Percentiles rank a stretch among this genome's conserved stretches.
phyloP scores from a whole-genome alignment of 2,888 invertebrate genomes.

The Lasioglossum figueresi region DNA sequence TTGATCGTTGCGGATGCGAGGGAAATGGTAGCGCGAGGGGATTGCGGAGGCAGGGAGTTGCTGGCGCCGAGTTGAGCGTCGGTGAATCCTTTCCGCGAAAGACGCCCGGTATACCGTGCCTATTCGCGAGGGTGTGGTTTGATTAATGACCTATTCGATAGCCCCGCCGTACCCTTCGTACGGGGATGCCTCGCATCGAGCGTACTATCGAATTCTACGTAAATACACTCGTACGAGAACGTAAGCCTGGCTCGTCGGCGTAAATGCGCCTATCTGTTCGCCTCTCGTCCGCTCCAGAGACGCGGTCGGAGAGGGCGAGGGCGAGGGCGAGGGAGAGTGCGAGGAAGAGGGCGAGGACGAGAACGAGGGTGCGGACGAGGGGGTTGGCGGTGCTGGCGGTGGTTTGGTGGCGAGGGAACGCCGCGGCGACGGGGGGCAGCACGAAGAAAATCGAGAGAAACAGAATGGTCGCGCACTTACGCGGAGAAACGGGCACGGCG shows the following conservation, averaged over 20 bases:
- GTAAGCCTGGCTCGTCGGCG: conserved; percentile 67
- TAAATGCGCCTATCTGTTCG: conserved; percentile 56
- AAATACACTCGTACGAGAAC: conserved; percentile 76
- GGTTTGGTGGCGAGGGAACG: not conserved
- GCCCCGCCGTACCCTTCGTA: conserved; percentile 67
- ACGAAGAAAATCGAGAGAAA: conserved; percentile 23
- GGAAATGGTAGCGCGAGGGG: not conserved
- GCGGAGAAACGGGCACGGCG: conserved; percentile 35
- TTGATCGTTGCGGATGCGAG: not conserved
- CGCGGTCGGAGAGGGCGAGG: conserved; percentile 34
- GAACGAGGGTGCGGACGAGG: not conserved
- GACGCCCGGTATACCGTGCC: conserved; percentile 78
- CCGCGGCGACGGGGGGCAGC: not conserved
- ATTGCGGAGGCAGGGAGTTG: not conserved
- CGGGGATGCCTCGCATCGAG: conserved; percentile 77
- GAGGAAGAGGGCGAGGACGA: conserved; percentile 21
- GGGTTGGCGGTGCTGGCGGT: not conserved
- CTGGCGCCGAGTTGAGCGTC: not conserved
- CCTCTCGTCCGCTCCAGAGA: conserved; percentile 41
- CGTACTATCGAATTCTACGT: conserved; percentile 80
- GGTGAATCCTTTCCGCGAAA: conserved; percentile 58
- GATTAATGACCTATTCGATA: conserved; percentile 83
- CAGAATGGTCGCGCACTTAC: conserved; percentile 45
- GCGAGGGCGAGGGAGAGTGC: conserved; percentile 26
- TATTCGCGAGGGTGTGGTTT: conserved; percentile 83